Evolutionary conservation across 2,113 vertebrate genomes (phyloP).

Genomic region (Corythaeola cristata): DNA sequence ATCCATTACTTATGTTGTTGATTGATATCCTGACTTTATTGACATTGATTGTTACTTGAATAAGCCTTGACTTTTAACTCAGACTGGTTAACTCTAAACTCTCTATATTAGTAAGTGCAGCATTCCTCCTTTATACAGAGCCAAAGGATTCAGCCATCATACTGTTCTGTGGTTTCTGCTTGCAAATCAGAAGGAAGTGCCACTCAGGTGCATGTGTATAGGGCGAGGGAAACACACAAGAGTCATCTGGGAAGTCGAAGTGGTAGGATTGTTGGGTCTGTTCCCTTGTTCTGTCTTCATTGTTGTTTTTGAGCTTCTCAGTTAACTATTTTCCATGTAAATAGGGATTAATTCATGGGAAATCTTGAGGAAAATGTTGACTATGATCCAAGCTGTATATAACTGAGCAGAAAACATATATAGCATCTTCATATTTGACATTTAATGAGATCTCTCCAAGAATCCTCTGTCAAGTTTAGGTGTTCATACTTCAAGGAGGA

Average conservation of each 20-base stretch:
- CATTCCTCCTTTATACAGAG: not conserved
- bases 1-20: not conserved
- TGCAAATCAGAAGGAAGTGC: not conserved
- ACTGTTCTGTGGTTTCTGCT: not conserved
- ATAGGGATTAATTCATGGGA: not conserved
- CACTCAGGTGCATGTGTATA: accelerated
- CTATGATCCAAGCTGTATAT: accelerated
- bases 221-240: accelerated
- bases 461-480: not conserved
- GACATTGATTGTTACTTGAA: not conserved
- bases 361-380: not conserved
- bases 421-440: not conserved
- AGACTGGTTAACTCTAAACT: not conserved
- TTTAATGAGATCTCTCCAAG: not conserved
- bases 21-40: accelerated
- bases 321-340: not conserved
- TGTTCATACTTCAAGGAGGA: not conserved
- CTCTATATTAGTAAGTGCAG: accelerated
- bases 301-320: not conserved
- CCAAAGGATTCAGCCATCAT: not conserved
- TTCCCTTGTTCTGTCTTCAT: not conserved
- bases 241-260: not conserved
- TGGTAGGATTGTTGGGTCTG: not conserved
- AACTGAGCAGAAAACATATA: not conserved
- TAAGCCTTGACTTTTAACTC: not conserved